A percentile compares a stretch with the other conserved stretches of the same genome.
Conservation (phyloP, 2,888 invertebrate species). For the Neoscelio sp. region DNA sequence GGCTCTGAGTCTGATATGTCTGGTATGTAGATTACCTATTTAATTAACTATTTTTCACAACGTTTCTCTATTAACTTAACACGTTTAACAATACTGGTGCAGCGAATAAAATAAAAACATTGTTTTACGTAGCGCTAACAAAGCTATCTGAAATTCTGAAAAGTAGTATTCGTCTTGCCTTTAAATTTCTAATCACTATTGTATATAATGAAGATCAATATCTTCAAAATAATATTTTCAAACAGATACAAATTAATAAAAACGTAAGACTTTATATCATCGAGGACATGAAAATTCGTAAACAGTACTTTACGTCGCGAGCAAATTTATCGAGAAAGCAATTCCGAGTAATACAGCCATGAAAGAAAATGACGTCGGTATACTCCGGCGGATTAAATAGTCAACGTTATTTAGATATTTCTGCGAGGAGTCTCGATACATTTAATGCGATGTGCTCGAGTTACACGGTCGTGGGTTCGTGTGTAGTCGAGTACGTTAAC, state of each 20-base stretch:
- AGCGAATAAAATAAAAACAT: neutral
- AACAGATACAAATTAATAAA: constrained; percentile 9
- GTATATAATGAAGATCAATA: no score
- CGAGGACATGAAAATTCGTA: constrained; percentile 35
- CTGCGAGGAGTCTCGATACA: constrained; percentile 56
- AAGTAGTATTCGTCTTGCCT: no score
- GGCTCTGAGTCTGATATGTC: no score
- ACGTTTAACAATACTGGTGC: no score
- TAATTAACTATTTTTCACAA: no score
- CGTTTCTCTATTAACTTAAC: no score
- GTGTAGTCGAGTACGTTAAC: constrained; percentile 44
- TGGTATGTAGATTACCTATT: no score
- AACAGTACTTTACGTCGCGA: constrained; percentile 33
- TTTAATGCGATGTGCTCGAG: constrained; percentile 74
- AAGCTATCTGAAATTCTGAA: no score
- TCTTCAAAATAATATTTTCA: no score
- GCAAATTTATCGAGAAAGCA: constrained; percentile 55
- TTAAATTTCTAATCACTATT: no score
- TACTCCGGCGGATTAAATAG: constrained; percentile 59
- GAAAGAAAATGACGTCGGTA: constrained; percentile 60
- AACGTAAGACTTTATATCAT: neutral
- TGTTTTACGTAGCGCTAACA: no score
- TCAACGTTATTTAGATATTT: constrained; percentile 64
- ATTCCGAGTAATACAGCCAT: constrained; percentile 62
- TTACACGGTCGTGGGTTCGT: constrained; percentile 65